A percentile compares a stretch with the other conserved stretches of the same genome.
Evolutionary conservation across 2,113 vertebrate species (phyloP).

Genomic region (Bostrychus sinensis): DNA sequence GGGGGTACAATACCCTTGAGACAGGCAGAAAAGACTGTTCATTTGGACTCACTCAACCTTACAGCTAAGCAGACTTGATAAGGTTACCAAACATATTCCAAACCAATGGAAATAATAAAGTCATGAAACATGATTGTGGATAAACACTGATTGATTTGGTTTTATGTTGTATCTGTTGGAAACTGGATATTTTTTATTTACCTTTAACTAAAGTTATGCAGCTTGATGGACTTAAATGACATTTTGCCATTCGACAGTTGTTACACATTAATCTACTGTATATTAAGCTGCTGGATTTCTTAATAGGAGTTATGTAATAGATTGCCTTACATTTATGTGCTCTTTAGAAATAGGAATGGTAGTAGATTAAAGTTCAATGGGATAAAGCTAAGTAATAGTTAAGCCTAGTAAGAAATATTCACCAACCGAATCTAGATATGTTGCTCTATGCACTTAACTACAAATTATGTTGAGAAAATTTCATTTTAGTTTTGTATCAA

Average conservation of each 20-base stretch:
- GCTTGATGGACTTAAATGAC: neutral
- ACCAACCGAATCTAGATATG: too few species aligned
- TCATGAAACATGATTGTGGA: neutral
- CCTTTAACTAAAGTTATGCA: neutral
- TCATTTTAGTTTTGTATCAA: too few species aligned
- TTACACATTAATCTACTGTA: neutral
- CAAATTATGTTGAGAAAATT: too few species aligned
- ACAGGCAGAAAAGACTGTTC: constrained; percentile 5
- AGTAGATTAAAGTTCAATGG: too few species aligned
- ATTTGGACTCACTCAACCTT: neutral
- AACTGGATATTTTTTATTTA: neutral
- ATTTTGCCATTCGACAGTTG: neutral
- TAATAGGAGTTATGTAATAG: too few species aligned
- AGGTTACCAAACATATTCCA: neutral
- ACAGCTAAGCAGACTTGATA: neutral
- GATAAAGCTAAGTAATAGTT: too few species aligned
- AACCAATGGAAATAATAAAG: neutral
- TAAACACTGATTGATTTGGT: neutral
- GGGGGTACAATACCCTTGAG: constrained; percentile 28
- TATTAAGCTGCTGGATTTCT: too few species aligned
- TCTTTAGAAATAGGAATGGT: neutral
- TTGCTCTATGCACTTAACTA: too few species aligned
- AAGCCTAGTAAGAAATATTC: too few species aligned
- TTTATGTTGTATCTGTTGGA: neutral
- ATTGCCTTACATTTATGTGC: neutral